Evolutionary conservation across 2,797 vertebrate species (phyloP), one percentile per base, ranked within the genome.

Genomic region (Leuciscus waleckii): DNA sequence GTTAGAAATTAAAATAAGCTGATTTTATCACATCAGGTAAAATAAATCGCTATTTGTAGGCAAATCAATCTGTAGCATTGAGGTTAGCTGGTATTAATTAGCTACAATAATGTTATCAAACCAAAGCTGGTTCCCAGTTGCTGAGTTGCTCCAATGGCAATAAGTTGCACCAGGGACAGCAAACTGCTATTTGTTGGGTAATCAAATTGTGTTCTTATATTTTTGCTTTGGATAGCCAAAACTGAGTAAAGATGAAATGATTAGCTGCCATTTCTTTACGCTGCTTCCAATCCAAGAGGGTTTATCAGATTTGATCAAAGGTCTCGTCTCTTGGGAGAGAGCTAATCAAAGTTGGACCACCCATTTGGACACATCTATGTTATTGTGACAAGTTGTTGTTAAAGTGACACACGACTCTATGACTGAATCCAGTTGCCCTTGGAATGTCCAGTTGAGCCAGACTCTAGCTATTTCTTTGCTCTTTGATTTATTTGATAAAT

Each of bases 401-500:
- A 74, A 8, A 29, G 9, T 78, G 46, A 39, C 23, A 29, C 9
- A 54, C 19, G 43, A 68, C 56, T 29, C 29, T 32, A n/a, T 76
- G 82, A 16, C 14, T 9, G 41, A 73, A 68, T 51, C 56, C 11
- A 51, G 58, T 76, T 83, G 91, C 86, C 93, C 92, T 94, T 94
- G 89, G 85, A 89, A 68, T 63, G 79, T 91, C 84, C 88, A 87
- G 74, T 88, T 86, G 80, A 87, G 80, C 79, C 87, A 90, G 86
- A 88, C 92, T 89, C 87, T 88, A n/a, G 89, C 89, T 91, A 91
- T 92, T 92, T 91, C 89, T 90, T 89, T 85, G 81, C 43, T 82
- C 65, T 67, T 85, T 93, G 93, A 95, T 94, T 93, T 92, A 94
- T 93, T 91, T 88, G 63, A 79, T 91, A 91, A 91, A 79, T 82